Evolutionary conservation across 2,888 invertebrate species (phyloP).

Genomic region (Biston stratarius): DNA sequence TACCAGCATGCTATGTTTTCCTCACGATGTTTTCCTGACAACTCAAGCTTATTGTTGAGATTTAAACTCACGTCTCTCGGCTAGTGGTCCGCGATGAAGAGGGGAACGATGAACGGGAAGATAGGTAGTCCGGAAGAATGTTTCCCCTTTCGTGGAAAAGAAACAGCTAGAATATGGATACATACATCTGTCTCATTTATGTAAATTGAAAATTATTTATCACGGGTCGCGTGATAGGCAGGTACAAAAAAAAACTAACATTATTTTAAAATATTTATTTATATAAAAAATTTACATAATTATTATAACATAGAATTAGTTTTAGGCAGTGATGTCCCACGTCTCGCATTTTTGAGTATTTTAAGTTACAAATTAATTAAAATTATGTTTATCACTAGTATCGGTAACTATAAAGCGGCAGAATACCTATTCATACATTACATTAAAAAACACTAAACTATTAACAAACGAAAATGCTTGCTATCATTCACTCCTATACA

Average conservation of each 20-base stretch:
- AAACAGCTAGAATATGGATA: too few species aligned
- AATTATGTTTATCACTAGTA: conserved; percentile 63
- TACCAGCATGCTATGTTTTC: too few species aligned
- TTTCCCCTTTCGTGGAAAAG: too few species aligned
- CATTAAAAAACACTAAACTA: conserved; percentile 47
- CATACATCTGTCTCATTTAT: too few species aligned
- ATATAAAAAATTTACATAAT: conserved; percentile 66
- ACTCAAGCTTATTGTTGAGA: too few species aligned
- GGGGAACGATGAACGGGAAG: too few species aligned
- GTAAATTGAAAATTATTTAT: background rate
- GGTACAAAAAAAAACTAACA: background rate
- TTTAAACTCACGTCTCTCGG: too few species aligned
- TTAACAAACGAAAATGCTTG: conserved; percentile 46
- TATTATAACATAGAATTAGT: conserved; percentile 76
- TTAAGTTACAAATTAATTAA: conserved; percentile 57
- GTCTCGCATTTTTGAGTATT: conserved; percentile 77
- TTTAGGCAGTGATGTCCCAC: conserved; percentile 78
- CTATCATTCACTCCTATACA: conserved; percentile 47
- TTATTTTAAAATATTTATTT: conserved; percentile 52
- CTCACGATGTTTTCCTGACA: too few species aligned
- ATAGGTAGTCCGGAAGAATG: too few species aligned
- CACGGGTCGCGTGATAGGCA: background rate
- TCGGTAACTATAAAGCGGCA: conserved; percentile 58
- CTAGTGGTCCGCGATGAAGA: too few species aligned
- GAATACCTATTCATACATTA: conserved; percentile 45